Evolutionary conservation across 2,888 invertebrate genomes (phyloP), one percentile per base, ranked within the genome.

Genomic region (Sesia apiformis): DNA sequence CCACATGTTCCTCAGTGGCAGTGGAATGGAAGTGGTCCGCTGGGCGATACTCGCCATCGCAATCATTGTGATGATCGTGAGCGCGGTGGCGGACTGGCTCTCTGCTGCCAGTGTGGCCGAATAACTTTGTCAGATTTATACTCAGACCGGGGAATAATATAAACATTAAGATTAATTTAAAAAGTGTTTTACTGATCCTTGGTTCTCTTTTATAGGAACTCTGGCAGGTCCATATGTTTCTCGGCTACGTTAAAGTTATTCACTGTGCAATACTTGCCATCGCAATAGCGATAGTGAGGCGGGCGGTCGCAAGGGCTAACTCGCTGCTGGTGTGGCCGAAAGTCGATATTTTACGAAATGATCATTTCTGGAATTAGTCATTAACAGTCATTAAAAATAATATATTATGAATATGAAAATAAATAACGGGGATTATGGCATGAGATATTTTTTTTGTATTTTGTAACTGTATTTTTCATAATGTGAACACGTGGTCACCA

Each of bases 71-170:
- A 57, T 68, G 0, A 4, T 73, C 0, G 60, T 60, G 0, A 68
- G 76, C 3, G 71, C 69, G 0, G 59, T 66, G 1, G 58, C 66
- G 0, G 0, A 63, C 78, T 0, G 69, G 74, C 1, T 65, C 70
- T 7, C 56, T 81, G n/a, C 63, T 70, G n/a, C n/a, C n/a, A 0
- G 60, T 72, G 39, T 83, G 79, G 64, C 72, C 78, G 4, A 71
- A 72, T 8, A 84, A 84, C 64, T 79, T 84, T 2, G 81, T 87
- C 57, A 87, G 78, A 58, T 86, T 89, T 58, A 78, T 85, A 56
- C 56, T 83, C 51, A 69, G 76, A 1, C 76, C 82, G 0, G 69
- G 68, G 3, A 65, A 57, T 40, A 56, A 7, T 50, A 38, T 23
- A 4, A 62, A 73, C 49, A 63, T 63, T 23, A 23, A 23, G 38